Percentiles rank a stretch among this genome's conserved stretches.
Conservation (phyloP, 2,797 vertebrate species). For the Nothura maculosa region DNA sequence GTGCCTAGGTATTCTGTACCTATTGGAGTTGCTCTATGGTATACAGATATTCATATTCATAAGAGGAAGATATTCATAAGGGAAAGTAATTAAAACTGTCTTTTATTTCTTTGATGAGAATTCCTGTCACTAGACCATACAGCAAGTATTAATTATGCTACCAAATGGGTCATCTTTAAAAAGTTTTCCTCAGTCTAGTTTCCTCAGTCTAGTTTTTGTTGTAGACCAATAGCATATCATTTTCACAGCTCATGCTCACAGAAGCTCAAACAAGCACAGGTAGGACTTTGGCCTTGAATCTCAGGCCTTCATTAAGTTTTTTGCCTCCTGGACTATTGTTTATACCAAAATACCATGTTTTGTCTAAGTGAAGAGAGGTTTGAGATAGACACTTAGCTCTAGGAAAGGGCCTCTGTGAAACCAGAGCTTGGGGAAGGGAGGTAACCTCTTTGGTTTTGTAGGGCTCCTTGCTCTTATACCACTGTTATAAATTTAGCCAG, state of each 20-base stretch:
- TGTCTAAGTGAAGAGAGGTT: accelerated
- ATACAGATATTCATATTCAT: slow-evolving; percentile 21
- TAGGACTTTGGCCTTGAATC: not conserved
- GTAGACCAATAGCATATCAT: not conserved
- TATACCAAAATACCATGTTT: not conserved
- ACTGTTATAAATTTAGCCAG: not conserved
- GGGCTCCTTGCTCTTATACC: accelerated
- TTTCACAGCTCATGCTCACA: accelerated
- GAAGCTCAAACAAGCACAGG: not conserved
- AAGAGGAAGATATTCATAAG: not conserved
- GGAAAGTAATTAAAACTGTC: slow-evolving; percentile 12
- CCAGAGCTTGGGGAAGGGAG: not conserved
- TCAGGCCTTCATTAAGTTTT: not conserved
- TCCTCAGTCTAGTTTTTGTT: accelerated
- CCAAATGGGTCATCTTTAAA: not conserved
- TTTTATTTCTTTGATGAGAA: not conserved
- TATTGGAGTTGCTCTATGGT: not conserved
- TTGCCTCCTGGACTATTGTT: not conserved
- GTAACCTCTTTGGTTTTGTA: not conserved
- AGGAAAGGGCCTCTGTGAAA: not conserved
- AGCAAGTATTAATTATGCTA: not conserved
- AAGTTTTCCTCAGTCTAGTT: accelerated
- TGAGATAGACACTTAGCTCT: not conserved
- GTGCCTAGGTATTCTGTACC: not conserved
- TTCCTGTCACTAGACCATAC: not conserved